A percentile compares a stretch with the other conserved stretches of the same genome.
phyloP scores from a whole-genome alignment of 1,140 invertebrate species.

The Polypedilum vanderplanki region DNA sequence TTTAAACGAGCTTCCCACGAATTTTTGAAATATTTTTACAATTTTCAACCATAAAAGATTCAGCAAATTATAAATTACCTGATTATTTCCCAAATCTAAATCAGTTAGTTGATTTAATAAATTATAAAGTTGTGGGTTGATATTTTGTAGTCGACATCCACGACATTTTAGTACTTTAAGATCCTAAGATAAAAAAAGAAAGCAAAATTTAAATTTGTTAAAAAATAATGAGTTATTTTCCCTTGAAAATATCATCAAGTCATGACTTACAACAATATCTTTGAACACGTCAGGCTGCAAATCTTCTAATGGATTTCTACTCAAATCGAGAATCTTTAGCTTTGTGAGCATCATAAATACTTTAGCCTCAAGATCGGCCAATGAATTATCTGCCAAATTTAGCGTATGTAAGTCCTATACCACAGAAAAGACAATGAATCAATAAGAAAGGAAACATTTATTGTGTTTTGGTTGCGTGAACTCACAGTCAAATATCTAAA shows the following conservation, averaged over 20 bases:
- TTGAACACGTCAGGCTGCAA: conserved; percentile 69
- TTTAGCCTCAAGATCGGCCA: conserved; percentile 57
- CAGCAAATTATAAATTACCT: conserved; percentile 40
- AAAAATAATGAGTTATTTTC: too few species aligned
- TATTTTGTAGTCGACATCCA: conserved; percentile 58
- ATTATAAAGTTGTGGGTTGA: conserved; percentile 70
- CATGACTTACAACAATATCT: conserved; percentile 58
- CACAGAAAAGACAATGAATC: background rate
- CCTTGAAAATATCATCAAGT: too few species aligned
- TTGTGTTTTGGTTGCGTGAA: conserved; percentile 28
- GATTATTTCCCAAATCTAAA: conserved; percentile 69
- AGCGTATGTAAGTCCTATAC: conserved; percentile 54
- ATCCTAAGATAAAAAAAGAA: conserved; percentile 47
- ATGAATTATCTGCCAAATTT: conserved; percentile 61
- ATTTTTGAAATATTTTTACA: too few species aligned
- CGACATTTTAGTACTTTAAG: conserved; percentile 61
- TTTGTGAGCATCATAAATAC: conserved; percentile 58
- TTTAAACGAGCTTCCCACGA: too few species aligned
- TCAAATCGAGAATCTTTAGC: conserved; percentile 62
- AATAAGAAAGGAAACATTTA: conserved; percentile 5
- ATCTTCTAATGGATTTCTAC: conserved; percentile 61
- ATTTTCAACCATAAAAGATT: too few species aligned
- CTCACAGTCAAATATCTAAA: conserved; percentile 58
- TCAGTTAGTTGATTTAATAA: conserved; percentile 58
- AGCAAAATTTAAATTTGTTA: background rate